phyloP scores from a whole-genome alignment of 1,140 invertebrate genomes.

The Drosophila pruinosa region DNA sequence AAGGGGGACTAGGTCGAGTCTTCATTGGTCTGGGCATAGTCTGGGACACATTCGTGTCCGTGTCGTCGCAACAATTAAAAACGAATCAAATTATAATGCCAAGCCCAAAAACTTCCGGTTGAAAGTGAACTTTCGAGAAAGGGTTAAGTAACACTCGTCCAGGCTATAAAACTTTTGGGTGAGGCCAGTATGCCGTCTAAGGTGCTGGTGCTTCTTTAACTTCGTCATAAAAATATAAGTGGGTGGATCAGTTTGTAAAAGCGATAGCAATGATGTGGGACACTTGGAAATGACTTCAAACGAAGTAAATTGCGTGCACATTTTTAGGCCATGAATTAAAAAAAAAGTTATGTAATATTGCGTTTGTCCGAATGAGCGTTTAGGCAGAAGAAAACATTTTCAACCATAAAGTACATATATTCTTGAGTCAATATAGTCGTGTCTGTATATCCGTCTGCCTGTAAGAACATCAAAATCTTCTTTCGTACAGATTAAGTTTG shows the following conservation, averaged over 20 bases:
- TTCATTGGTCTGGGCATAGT: not conserved
- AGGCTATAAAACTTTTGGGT: constrained; percentile 40
- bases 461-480: too few relatives aligned
- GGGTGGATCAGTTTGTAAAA: not conserved
- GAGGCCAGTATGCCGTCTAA: constrained; percentile 29
- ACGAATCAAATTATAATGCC: constrained; percentile 66
- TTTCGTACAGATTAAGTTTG: too few relatives aligned
- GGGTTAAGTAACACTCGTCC: constrained; percentile 69
- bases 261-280: too few relatives aligned
- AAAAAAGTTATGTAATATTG: too few relatives aligned
- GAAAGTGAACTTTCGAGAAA: constrained; percentile 71
- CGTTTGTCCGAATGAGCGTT: too few relatives aligned
- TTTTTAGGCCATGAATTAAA: too few relatives aligned
- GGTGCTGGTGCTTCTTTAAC: not conserved
- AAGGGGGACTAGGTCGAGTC: not conserved
- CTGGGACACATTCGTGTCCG: not conserved
- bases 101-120: constrained; percentile 72
- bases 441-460: too few relatives aligned
- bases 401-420: too few relatives aligned
- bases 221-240: constrained; percentile 14
- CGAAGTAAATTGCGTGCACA: constrained; percentile 75
- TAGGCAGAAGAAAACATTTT: too few relatives aligned
- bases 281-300: constrained; percentile 11
- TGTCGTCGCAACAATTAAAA: constrained; percentile 45
- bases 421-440: too few relatives aligned